phyloP scores from a whole-genome alignment of 2,888 invertebrate genomes.

The Tinea pellionella region DNA sequence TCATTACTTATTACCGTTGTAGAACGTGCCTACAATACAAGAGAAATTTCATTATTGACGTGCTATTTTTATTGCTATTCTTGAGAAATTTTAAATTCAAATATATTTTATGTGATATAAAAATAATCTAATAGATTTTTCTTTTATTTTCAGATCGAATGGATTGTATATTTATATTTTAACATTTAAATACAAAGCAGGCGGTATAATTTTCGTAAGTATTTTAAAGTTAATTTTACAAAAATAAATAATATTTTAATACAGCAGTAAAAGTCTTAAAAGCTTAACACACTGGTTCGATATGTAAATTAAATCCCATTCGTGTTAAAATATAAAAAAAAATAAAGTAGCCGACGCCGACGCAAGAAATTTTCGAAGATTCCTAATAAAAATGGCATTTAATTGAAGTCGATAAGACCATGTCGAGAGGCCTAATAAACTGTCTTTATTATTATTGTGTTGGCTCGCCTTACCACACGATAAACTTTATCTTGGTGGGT shows the following conservation, averaged over 20 bases:
- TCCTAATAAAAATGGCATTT: conserved; percentile 67
- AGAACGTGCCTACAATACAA: conserved; percentile 34
- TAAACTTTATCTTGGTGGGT: conserved; percentile 32
- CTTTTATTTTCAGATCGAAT: background rate
- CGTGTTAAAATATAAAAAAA: conserved; percentile 25
- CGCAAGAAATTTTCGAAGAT: conserved; percentile 27
- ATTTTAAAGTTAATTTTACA: background rate
- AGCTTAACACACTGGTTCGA: background rate
- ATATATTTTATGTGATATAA: background rate
- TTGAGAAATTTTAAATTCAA: background rate
- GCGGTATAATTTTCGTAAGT: background rate
- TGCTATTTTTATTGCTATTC: background rate
- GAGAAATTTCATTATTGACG: conserved; percentile 16
- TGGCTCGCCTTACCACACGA: conserved; percentile 41
- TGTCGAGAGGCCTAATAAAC: conserved; percentile 61
- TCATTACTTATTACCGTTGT: conserved; percentile 43
- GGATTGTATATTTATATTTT: background rate
- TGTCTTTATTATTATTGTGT: conserved; percentile 62
- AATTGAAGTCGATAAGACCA: conserved; percentile 61
- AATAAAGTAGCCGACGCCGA: conserved; percentile 25
- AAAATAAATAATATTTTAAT: conserved; percentile 1
- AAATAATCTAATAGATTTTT: background rate
- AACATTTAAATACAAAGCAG: background rate
- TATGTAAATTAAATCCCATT: conserved; percentile 1
- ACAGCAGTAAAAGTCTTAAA: conserved; percentile 8